Percentiles rank a stretch among this genome's conserved stretches.
These are phyloP conservation scores for Callospermophilus lateralis DNA, from an alignment of 2,113 vertebrate species.

Conservation along the genomic window DNA sequence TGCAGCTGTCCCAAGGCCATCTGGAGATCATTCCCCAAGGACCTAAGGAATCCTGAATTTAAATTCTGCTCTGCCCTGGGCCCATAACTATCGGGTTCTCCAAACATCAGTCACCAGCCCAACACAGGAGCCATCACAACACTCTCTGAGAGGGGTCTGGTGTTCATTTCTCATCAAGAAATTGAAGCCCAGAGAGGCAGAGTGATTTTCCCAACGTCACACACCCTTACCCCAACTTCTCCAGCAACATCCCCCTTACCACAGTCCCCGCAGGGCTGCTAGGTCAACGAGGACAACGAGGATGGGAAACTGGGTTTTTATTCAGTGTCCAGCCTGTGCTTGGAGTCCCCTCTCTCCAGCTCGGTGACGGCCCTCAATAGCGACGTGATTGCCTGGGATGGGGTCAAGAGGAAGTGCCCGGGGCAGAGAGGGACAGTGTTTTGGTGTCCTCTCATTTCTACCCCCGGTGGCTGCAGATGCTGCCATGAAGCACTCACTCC, in stretches of 20 bases:
- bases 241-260: too few relatives aligned
- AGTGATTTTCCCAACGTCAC: background rate
- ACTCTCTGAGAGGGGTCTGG: background rate
- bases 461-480: too few relatives aligned
- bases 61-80: background rate
- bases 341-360: background rate
- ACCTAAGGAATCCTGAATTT: background rate
- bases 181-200: background rate
- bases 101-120: background rate
- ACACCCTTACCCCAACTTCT: background rate
- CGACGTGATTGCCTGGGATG: background rate
- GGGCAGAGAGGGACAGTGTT: background rate
- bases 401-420: background rate
- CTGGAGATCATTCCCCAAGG: background rate
- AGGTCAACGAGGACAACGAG: background rate
- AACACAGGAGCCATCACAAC: background rate
- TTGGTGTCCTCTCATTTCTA: too few relatives aligned
- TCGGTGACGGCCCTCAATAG: background rate
- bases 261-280: accelerated
- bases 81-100: too few relatives aligned
- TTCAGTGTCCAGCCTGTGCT: background rate
- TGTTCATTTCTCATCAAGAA: background rate
- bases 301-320: background rate
- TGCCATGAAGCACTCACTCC: too few relatives aligned
- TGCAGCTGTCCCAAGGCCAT: background rate